These are phyloP conservation scores for Phylloscopus trochilus DNA, from an alignment of 2,113 vertebrate genomes.

Conservation along the genomic window DNA sequence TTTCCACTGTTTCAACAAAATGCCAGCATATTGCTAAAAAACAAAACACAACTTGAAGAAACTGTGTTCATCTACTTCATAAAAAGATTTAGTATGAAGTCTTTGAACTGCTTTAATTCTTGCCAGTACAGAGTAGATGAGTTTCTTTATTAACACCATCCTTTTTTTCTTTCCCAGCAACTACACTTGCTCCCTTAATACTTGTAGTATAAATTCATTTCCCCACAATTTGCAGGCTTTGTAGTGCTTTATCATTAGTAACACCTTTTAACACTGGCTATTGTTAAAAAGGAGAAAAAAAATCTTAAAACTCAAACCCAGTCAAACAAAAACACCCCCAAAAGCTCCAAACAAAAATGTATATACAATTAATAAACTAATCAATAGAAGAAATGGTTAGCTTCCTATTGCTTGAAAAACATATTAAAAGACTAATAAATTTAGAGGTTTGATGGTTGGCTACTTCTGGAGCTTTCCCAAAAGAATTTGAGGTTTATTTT, in stretches of 20 bases:
- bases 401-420: neutral
- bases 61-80: neutral
- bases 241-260: neutral
- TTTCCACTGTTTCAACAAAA: neutral
- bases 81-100: neutral
- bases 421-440: neutral
- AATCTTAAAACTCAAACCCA: rapidly evolving
- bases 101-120: neutral
- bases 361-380: neutral
- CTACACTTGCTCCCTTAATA: neutral
- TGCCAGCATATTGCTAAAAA: neutral
- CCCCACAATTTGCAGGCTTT: neutral
- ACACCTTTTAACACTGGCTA: neutral
- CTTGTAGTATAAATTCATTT: neutral
- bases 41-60: neutral
- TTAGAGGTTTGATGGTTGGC: neutral
- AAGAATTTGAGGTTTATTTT: neutral
- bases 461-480: neutral
- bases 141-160: neutral
- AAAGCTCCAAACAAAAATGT: neutral
- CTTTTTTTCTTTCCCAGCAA: neutral
- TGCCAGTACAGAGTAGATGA: neutral
- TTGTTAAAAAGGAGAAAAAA: neutral
- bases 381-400: neutral
- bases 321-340: neutral